These are phyloP conservation scores for Galagoides demidoff DNA, from an alignment of 2,797 vertebrate species.

Conservation along the genomic window DNA sequence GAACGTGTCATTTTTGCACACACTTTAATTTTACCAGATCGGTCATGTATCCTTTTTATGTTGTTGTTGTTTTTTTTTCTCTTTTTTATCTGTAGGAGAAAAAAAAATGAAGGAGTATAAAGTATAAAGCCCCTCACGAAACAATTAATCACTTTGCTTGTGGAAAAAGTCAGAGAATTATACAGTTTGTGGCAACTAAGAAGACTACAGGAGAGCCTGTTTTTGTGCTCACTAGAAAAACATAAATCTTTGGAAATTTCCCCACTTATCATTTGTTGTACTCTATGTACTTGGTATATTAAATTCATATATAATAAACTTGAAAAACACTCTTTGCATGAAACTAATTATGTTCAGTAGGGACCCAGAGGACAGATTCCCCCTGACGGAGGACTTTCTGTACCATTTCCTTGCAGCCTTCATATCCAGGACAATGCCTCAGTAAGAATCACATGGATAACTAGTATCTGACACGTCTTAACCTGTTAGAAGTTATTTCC, in stretches of 20 bases:
- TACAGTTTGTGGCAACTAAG: not conserved
- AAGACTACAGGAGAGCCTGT: slow-evolving; percentile 43
- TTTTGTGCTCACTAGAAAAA: slow-evolving; percentile 64
- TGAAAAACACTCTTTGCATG: slow-evolving; percentile 70
- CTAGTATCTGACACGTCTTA: not conserved
- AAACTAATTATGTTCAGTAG: slow-evolving; percentile 78
- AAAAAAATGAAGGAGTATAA: not conserved
- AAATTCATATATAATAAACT: slow-evolving; percentile 82
- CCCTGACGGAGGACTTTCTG: slow-evolving; percentile 68
- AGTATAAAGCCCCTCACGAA: slow-evolving; percentile 18
- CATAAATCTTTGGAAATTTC: slow-evolving; percentile 73
- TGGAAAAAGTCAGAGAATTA: slow-evolving; percentile 54
- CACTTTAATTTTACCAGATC: not conserved
- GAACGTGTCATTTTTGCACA: accelerated
- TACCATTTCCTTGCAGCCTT: slow-evolving; percentile 58
- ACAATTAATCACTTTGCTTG: slow-evolving; percentile 49
- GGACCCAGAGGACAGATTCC: slow-evolving; percentile 71
- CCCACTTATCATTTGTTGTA: slow-evolving; percentile 72
- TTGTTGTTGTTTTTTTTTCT: not conserved
- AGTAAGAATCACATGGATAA: not conserved
- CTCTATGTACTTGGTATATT: slow-evolving; percentile 79
- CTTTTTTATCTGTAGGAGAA: not conserved
- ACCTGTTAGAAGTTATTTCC: not conserved
- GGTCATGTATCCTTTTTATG: not conserved
- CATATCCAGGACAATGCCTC: not conserved